Conservation (phyloP, 1,140 invertebrate genomes). For the Ptiloglossa arizonensis region DNA sequence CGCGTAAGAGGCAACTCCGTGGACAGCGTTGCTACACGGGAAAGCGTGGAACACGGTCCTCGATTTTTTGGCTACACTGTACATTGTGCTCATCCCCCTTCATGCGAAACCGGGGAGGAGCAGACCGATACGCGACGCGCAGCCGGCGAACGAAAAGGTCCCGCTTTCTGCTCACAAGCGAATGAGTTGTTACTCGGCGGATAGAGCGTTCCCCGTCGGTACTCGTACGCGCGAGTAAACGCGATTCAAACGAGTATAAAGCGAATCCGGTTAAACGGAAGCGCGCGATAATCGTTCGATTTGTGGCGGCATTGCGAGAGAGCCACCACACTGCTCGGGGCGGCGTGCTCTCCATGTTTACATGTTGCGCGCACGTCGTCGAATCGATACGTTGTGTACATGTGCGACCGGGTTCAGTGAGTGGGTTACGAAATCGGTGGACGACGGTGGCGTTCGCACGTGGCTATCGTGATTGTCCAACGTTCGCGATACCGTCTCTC, state of each 20-base stretch:
- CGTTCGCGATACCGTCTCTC: background rate
- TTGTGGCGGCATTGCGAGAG: background rate
- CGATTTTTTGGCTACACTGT: conserved; percentile 15
- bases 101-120: background rate
- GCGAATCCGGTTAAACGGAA: background rate
- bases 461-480: conserved; percentile 12
- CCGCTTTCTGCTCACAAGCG: conserved; percentile 38
- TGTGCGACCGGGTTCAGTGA: conserved; percentile 26
- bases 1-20: too few species aligned
- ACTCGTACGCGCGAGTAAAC: background rate
- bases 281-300: conserved; percentile 3
- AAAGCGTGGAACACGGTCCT: background rate
- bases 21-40: too few species aligned
- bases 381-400: conserved; percentile 40
- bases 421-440: conserved; percentile 40
- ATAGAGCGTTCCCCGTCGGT: background rate
- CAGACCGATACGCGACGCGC: background rate
- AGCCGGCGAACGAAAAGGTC: conserved; percentile 24
- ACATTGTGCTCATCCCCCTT: conserved; percentile 18
- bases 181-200: background rate
- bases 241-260: background rate
- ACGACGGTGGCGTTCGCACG: conserved; percentile 27
- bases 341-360: conserved; percentile 39
- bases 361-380: conserved; percentile 33
- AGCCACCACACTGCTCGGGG: conserved; percentile 6